phyloP scores from a whole-genome alignment of 1,140 invertebrate species.

The Trachymyrmex cornetzi region DNA sequence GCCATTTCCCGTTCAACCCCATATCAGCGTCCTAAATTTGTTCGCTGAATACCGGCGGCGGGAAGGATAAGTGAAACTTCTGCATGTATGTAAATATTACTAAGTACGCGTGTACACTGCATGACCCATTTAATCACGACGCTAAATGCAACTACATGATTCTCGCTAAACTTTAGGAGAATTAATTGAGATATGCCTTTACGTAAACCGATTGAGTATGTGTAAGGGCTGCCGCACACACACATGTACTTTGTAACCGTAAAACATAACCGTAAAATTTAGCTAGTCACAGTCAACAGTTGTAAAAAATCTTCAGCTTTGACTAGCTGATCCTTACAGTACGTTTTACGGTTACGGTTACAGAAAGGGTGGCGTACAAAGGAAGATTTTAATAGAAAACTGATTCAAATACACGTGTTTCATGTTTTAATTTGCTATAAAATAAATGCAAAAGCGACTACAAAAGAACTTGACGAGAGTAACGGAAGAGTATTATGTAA shows the following conservation, averaged over 20 bases:
- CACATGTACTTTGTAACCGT: too few species aligned
- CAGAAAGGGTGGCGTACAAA: too few species aligned
- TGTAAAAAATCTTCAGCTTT: too few species aligned
- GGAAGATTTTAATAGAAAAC: neutral
- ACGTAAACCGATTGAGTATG: neutral
- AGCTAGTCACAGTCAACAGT: too few species aligned
- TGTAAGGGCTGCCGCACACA: neutral
- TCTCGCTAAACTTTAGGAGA: neutral
- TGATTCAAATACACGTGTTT: neutral
- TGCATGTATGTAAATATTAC: conserved; percentile 42
- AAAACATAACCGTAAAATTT: too few species aligned
- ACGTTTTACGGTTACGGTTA: too few species aligned
- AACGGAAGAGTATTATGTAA: neutral
- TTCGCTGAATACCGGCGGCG: conserved; percentile 37
- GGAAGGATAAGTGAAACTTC: conserved; percentile 48
- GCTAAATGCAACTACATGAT: conserved; percentile 37
- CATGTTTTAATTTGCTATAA: neutral
- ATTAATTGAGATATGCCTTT: conserved; percentile 4
- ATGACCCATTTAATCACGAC: conserved; percentile 28
- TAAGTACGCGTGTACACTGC: conserved; percentile 18
- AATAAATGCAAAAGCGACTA: neutral
- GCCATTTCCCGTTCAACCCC: conserved; percentile 35
- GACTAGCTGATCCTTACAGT: too few species aligned
- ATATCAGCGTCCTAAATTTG: conserved; percentile 48
- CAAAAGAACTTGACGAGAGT: neutral